Evolutionary conservation across 2,797 vertebrate genomes (phyloP), one percentile per base, ranked within the genome.

Genomic region (Pygocentrus nattereri): DNA sequence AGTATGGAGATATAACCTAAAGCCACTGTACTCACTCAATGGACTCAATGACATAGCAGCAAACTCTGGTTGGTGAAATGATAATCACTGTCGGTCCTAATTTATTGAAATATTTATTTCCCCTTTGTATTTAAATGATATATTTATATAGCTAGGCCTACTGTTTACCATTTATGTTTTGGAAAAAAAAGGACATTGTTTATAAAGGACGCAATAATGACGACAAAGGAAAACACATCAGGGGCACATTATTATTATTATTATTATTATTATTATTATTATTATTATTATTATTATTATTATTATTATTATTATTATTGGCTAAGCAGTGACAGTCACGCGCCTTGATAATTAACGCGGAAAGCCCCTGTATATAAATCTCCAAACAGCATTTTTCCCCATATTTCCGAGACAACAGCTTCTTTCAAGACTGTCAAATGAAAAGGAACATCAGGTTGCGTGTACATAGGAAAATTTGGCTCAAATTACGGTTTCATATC

Each of bases 381-480:
- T 76, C 84, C 75, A 83, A 76, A 79, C 61, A 47, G 31, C 52
- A 80, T 71, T 75, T 41, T 44, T 65, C 71, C 34, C 21, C 64
- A 80, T 47, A 21, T 52, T 61, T 74, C 72, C 71, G 67, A 80
- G 67, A 74, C 72, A 2, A 79, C 74, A 74, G 68, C 64, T 79
- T 79, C 52, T 61, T 50, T n/a, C 65, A 54, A 64, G 47, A 30
- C 65, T 84, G 65, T 83, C 61, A 67, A 81, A 81, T 81, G 83
- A 84, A 61, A 79, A 50, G 44, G 44, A 49, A 87, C 44, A 67
- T 41, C 58, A 12, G 10, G 34, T 83, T 85, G 84, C 82, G 69
- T 95, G 94, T 94, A 95, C 91, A 95, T 94, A 94, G 92, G 91
- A 94, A 92, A 93, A 93, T 93, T 93, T 94, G 93, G 87, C 90